phyloP scores from a whole-genome alignment of 2,113 vertebrate species.

The Sinocyclocheilus anshuiensis region DNA sequence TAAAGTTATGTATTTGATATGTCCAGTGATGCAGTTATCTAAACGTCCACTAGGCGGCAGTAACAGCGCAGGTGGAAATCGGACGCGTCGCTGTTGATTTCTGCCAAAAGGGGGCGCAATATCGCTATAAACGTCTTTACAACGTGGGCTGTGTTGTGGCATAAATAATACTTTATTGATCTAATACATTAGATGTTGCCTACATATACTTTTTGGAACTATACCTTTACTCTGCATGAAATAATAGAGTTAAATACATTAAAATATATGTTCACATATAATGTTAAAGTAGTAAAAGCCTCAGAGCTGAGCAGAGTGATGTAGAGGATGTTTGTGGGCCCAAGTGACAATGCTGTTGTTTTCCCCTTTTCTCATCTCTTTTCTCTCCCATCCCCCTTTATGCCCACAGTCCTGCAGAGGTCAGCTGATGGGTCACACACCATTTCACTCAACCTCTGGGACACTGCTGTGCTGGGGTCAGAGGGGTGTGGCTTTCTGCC shows the following conservation, averaged over 20 bases:
- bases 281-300: not conserved
- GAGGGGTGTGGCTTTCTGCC: constrained; percentile 65
- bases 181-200: not conserved
- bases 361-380: not conserved
- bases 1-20: not conserved
- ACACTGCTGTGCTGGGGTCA: constrained; percentile 65
- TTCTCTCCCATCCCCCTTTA: not conserved
- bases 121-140: not conserved
- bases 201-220: not conserved
- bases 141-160: not conserved
- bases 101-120: constrained; percentile 5
- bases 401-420: constrained; percentile 52
- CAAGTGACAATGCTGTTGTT: constrained; percentile 28
- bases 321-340: not conserved
- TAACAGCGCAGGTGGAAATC: not conserved
- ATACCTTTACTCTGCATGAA: not conserved
- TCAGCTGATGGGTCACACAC: constrained; percentile 71
- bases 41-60: not conserved
- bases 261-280: not conserved
- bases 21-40: not conserved
- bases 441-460: constrained; percentile 67
- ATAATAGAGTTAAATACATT: not conserved
- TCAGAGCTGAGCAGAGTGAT: not conserved
- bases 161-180: not conserved
- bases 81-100: not conserved